These are phyloP conservation scores for Phacellophora camtschatica DNA, from an alignment of 30 jellyfish, hydroid and myxozoan species.

Conservation along the genomic window DNA sequence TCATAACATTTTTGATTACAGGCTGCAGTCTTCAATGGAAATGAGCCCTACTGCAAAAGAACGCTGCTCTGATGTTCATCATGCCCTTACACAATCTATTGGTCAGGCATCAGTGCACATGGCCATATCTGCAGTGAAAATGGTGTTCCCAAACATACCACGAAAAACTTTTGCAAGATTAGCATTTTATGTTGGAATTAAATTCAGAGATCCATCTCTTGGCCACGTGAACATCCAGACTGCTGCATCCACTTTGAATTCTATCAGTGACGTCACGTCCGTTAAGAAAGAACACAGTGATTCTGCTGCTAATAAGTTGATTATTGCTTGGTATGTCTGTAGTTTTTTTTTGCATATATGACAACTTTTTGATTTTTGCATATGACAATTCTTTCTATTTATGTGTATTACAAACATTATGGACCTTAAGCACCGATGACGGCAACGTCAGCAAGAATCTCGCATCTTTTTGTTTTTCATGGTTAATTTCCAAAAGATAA, in stretches of 20 bases:
- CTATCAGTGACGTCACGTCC: slow-evolving; percentile 46
- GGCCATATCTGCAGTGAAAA: slow-evolving; percentile 75
- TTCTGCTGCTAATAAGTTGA: slow-evolving; percentile 65
- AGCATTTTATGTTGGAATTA: slow-evolving; percentile 82
- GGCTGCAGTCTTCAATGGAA: slow-evolving; percentile 61
- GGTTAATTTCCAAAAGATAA: too few species aligned
- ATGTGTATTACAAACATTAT: too few species aligned
- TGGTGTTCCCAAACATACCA: slow-evolving; percentile 78
- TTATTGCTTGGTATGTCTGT: slow-evolving; percentile 60
- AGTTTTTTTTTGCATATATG: not conserved
- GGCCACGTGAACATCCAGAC: slow-evolving; percentile 33
- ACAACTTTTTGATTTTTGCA: too few species aligned
- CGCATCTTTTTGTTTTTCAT: too few species aligned
- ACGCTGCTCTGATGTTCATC: slow-evolving; percentile 77
- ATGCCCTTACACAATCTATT: slow-evolving; percentile 64
- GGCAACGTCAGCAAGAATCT: too few species aligned
- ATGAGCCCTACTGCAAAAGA: slow-evolving; percentile 75
- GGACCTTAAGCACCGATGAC: too few species aligned
- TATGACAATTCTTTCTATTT: too few species aligned
- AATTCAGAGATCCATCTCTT: slow-evolving; percentile 44
- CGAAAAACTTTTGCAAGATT: slow-evolving; percentile 58
- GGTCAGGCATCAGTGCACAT: slow-evolving; percentile 71
- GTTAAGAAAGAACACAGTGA: slow-evolving; percentile 62
- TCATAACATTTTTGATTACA: not conserved
- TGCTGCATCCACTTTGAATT: slow-evolving; percentile 35